Base-by-base conservation (phyloP, 2,113 vertebrate genomes). In the Spermophilus dauricus region DNA sequence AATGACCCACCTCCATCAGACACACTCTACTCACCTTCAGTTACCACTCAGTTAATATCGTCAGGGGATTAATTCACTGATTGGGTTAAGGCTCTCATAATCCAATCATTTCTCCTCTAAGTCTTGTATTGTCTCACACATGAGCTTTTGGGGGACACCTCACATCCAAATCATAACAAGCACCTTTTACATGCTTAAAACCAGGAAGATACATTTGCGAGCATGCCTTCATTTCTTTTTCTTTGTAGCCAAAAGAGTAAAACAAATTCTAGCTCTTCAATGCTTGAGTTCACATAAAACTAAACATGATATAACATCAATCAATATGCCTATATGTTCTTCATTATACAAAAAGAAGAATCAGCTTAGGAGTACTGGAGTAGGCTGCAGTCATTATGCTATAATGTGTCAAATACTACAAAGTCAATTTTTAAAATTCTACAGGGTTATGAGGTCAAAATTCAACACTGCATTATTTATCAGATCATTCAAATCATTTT, bases 381-480 rank as follows among this genome's bases (percentile, higher is more conserved):
- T 65, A 78, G 58, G 53, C 78, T 96, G 58, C 16, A 92, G 87
- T 94, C 96, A 98, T 97, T 96, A 96, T 76, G 26, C 56, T 96
- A 95, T 97, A 97, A 96, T 95, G 97, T 96, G 89, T 94, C 91
- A 97, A 98, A 98, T 84, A 98, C 92, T 89, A 88, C 18, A 98
- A 30, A 95, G 92, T 97, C 90, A 94, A 95, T 96, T 98, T 95
- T 98, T 98, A 95, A 98, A 98, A 99, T 95, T 98, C 92, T 92
- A 42, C 93, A 92, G 76, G 97, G 95, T 97, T 98, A 97, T 89
- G 65, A 98, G 98, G 98, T 98, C 98, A 98, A 97, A 98, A 98
- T 97, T 86, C 96, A 98, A 98, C 97, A 97, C 97, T 98, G 97
- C 95, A 98, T 98, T 98, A 99, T 99, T 99, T 98, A 98, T 98